Evolutionary conservation across 2,888 invertebrate genomes (phyloP), one percentile per base, ranked within the genome.

Genomic region (Fragum whitleyi): DNA sequence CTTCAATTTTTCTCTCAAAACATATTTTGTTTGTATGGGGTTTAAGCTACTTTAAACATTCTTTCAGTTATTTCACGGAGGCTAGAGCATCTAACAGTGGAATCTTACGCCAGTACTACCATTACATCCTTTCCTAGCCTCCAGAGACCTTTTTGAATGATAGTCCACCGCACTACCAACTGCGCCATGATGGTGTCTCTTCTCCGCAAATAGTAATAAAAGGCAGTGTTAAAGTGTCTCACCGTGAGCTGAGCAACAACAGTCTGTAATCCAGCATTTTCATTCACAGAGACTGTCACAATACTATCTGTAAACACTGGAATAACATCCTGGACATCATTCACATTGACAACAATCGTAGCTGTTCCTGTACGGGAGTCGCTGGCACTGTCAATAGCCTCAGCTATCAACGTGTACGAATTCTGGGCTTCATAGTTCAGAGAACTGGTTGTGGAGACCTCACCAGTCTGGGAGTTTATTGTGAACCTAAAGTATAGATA

Each of bases 241-340:
- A 88, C 89, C 47, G 77, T 86, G 5, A 89, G 80, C 28, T 77
- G 71, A n/a, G 83, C 62, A 14, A 89, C 83, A 36, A 74, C 32
- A 28, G 79, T 77, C 36, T 71, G 77, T 26, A 82, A 71, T n/a
- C 39, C 29, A 14, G 74, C 68, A 74, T 87, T 87, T 76, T 91
- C 90, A 21, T 68, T 78, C 14, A 93, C 86, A 23, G 74, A 78
- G 0, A 84, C 87, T 1, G 73, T 62, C 57, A 91, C 90, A 6
- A 79, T 74, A 0, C 82, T 80, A 19, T 91, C 86, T 1, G 85
- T 82, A 79, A 93, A 93, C n/a, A 87, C 70, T 0, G 93, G 93
- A 0, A 88, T 77, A 67, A 89, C 87, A 83, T 93, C 93, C 70
- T 91, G 89, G 2, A 85, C 75, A 81, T 93, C 93, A 47, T 83